phyloP scores from a whole-genome alignment of 2,113 vertebrate species.

The Pachypanchax playfairii region DNA sequence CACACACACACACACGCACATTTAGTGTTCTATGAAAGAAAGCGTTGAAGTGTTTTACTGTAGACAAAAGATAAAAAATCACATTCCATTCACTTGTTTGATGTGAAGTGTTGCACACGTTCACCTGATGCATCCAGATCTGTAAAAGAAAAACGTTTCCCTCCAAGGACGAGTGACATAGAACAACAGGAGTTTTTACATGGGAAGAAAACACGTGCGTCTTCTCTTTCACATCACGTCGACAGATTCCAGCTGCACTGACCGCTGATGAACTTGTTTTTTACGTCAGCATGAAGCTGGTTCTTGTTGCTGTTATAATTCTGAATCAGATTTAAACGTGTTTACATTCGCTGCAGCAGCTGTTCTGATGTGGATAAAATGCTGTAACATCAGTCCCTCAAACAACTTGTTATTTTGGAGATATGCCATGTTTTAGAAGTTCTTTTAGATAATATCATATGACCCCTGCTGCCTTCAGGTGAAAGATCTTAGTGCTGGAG shows the following conservation, averaged over 20 bases:
- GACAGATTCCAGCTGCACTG: not conserved
- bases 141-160: not conserved
- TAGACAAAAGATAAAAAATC: conserved; percentile 23
- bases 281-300: too few species aligned
- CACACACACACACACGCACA: conserved; percentile 6
- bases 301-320: too few species aligned
- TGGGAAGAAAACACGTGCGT: not conserved
- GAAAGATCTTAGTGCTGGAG: too few species aligned
- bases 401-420: too few species aligned
- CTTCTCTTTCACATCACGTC: not conserved
- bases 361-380: too few species aligned
- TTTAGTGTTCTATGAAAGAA: conserved; percentile 3
- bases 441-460: too few species aligned
- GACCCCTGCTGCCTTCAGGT: too few species aligned
- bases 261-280: not conserved
- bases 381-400: too few species aligned
- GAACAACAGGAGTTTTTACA: not conserved
- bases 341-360: too few species aligned
- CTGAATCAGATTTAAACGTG: too few species aligned
- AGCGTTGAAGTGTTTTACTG: not conserved
- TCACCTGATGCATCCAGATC: not conserved
- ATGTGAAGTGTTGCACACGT: not conserved
- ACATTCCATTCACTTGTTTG: not conserved
- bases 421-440: too few species aligned
- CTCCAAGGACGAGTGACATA: not conserved